Conservation (phyloP, 2,888 invertebrate genomes). For the Mythimna vitellina region DNA sequence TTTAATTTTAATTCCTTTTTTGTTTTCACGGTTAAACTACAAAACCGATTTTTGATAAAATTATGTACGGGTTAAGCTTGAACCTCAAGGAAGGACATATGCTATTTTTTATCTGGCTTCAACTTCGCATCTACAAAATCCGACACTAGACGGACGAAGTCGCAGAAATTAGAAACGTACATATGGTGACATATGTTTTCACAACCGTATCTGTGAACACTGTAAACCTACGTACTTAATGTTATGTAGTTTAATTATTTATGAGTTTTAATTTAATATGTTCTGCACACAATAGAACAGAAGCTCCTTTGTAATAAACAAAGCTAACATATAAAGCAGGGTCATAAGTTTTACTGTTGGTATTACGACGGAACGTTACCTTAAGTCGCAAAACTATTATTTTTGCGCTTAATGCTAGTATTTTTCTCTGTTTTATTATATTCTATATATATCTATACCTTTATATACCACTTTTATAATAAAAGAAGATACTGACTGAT, state of each 20-base stretch:
- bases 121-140: too few relatives aligned
- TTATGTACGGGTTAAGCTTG: too few relatives aligned
- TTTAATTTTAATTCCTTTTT: too few relatives aligned
- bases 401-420: constrained; percentile 45
- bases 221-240: background rate
- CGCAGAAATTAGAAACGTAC: too few relatives aligned
- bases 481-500: too few relatives aligned
- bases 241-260: constrained; percentile 29
- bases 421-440: constrained; percentile 30
- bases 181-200: background rate
- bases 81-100: too few relatives aligned
- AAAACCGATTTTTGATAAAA: too few relatives aligned
- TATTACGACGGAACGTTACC: constrained; percentile 43
- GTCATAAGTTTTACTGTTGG: constrained; percentile 46
- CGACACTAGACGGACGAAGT: too few relatives aligned
- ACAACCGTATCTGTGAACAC: background rate
- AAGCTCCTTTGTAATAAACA: constrained; percentile 39
- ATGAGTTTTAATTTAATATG: constrained; percentile 36
- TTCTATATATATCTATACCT: background rate
- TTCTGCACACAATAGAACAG: constrained; percentile 19
- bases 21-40: too few relatives aligned
- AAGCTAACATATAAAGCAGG: constrained; percentile 38
- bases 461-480: too few relatives aligned
- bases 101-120: too few relatives aligned
- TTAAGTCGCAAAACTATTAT: constrained; percentile 59